Conservation (phyloP, 2,797 vertebrate genomes). For the Cuculus canorus region DNA sequence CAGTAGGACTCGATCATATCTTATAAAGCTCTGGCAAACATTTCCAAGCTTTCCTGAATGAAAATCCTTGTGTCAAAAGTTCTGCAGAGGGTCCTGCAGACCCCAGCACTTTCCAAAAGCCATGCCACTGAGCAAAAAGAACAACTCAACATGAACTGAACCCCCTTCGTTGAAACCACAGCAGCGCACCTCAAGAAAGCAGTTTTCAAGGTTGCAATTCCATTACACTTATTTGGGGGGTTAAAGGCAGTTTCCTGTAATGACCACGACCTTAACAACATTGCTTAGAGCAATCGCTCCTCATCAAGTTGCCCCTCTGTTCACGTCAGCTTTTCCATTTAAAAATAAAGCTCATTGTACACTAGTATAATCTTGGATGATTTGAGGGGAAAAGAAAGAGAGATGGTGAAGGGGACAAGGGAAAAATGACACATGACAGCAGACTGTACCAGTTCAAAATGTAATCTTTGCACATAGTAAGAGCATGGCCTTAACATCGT, state of each 20-base stretch:
- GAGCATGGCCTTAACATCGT: background rate
- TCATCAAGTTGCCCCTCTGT: background rate
- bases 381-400: background rate
- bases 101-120: background rate
- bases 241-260: background rate
- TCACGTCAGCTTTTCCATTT: background rate
- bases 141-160: background rate
- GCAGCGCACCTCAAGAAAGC: background rate
- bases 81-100: background rate
- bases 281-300: background rate
- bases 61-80: background rate
- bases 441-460: background rate
- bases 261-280: background rate
- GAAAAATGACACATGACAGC: background rate
- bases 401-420: background rate
- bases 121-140: background rate
- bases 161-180: background rate
- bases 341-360: background rate
- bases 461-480: background rate
- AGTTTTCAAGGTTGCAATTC: background rate
- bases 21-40: background rate
- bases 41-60: background rate
- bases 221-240: background rate
- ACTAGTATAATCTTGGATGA: background rate
- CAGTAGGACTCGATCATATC: background rate